Conservation (phyloP, 2,797 vertebrate genomes). For the Leptoclinus maculatus region DNA sequence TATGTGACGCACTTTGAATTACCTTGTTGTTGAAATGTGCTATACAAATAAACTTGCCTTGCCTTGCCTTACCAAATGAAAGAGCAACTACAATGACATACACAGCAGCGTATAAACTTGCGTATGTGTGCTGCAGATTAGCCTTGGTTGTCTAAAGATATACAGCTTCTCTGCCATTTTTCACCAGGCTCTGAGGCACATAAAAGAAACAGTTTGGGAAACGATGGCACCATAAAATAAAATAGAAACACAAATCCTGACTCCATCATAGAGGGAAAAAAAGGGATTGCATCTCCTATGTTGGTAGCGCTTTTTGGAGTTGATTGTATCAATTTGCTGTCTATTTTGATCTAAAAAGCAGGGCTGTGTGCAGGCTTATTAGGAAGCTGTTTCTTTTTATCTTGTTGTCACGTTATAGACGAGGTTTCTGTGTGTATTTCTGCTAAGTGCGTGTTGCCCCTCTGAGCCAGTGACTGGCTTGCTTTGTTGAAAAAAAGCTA, state of each 20-base stretch:
- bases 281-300: constrained; percentile 63
- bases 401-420: constrained; percentile 8
- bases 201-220: constrained; percentile 75
- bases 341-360: constrained; percentile 66
- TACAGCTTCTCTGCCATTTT: constrained; percentile 57
- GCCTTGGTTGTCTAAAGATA: constrained; percentile 62
- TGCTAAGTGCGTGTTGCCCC: not conserved
- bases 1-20: too few relatives aligned
- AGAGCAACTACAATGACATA: constrained; percentile 23
- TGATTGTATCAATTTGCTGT: constrained; percentile 73
- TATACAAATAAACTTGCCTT: too few relatives aligned
- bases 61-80: constrained; percentile 48
- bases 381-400: constrained; percentile 18
- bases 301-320: constrained; percentile 55
- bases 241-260: constrained; percentile 77
- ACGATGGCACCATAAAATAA: constrained; percentile 74
- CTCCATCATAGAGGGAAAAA: constrained; percentile 60
- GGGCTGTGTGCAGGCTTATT: constrained; percentile 40
- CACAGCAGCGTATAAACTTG: constrained; percentile 26
- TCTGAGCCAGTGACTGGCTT: constrained; percentile 5
- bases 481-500: constrained; percentile 17
- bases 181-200: constrained; percentile 66
- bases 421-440: not conserved
- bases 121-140: constrained; percentile 57
- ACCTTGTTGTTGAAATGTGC: too few relatives aligned